phyloP scores from a whole-genome alignment of 2,797 vertebrate genomes.

The Tamandua tetradactyla region DNA sequence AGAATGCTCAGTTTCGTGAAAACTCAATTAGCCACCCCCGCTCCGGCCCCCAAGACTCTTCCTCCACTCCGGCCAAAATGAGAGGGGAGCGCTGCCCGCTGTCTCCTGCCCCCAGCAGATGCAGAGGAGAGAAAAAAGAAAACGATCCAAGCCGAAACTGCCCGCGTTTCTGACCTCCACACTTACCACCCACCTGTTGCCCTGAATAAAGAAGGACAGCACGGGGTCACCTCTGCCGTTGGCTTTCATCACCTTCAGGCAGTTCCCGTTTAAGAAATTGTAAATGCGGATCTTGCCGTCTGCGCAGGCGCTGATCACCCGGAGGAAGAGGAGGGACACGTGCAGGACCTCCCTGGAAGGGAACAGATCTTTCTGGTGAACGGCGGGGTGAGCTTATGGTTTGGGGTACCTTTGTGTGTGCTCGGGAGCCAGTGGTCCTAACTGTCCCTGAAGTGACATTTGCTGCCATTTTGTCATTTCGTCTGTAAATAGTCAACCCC shows the following conservation, averaged over 20 bases:
- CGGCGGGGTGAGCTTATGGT: background rate
- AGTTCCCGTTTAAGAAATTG: conserved; percentile 90
- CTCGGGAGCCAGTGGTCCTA: background rate
- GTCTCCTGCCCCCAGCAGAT: background rate
- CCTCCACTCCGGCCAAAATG: background rate
- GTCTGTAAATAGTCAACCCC: background rate
- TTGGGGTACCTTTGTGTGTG: background rate
- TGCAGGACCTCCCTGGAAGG: conserved; percentile 89
- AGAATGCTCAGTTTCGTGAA: background rate
- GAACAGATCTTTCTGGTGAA: background rate
- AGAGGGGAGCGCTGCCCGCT: background rate
- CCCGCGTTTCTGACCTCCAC: conserved; percentile 3
- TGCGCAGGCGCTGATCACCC: conserved; percentile 91
- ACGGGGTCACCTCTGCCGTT: conserved; percentile 83
- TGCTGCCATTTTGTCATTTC: background rate
- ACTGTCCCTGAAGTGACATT: background rate
- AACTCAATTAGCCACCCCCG: background rate
- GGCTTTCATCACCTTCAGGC: conserved; percentile 88
- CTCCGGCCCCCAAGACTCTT: background rate
- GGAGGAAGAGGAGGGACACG: conserved; percentile 89
- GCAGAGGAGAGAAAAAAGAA: background rate
- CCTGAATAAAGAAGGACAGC: conserved; percentile 85
- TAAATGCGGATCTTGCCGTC: conserved; percentile 94
- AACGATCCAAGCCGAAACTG: background rate
- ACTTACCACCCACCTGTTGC: conserved; percentile 87